Evolutionary conservation across 2,888 invertebrate species (phyloP).

Genomic region (Melinaea marsaeus): DNA sequence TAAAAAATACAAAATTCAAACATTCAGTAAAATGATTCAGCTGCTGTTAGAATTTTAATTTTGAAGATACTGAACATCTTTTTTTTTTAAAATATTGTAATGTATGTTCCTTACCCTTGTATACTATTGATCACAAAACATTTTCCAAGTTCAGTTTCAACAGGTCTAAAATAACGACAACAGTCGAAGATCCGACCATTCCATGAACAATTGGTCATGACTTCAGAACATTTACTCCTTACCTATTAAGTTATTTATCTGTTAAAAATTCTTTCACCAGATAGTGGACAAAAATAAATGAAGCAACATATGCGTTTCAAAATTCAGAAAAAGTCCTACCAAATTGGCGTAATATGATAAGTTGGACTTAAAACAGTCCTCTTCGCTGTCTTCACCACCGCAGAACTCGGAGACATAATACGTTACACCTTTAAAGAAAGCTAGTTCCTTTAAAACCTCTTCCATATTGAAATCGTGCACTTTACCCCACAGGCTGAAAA

Average conservation of each 20-base stretch:
- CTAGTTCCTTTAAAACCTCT: slow-evolving; percentile 84
- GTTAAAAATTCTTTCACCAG: no score
- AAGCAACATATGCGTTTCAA: neutral
- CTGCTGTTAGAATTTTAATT: no score
- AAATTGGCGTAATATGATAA: slow-evolving; percentile 78
- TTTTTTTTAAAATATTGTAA: no score
- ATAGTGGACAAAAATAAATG: no score
- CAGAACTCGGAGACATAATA: slow-evolving; percentile 84
- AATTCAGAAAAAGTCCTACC: slow-evolving; percentile 51
- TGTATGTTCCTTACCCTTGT: slow-evolving; percentile 55
- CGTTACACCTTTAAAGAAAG: slow-evolving; percentile 83
- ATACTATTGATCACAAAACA: slow-evolving; percentile 83
- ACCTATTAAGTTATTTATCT: slow-evolving; percentile 50
- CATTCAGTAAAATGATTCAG: no score
- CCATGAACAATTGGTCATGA: slow-evolving; percentile 80
- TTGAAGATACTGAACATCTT: no score
- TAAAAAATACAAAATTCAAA: no score
- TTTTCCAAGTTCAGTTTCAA: slow-evolving; percentile 82
- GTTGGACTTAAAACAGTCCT: slow-evolving; percentile 78
- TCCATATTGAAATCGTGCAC: slow-evolving; percentile 86
- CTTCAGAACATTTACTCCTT: slow-evolving; percentile 77
- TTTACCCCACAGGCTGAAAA: slow-evolving; percentile 79
- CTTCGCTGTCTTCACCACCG: slow-evolving; percentile 70
- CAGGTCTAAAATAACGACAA: slow-evolving; percentile 79
- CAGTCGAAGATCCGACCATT: slow-evolving; percentile 79